Conservation (phyloP, 2,113 vertebrate species). For the Macrotis lagotis region DNA sequence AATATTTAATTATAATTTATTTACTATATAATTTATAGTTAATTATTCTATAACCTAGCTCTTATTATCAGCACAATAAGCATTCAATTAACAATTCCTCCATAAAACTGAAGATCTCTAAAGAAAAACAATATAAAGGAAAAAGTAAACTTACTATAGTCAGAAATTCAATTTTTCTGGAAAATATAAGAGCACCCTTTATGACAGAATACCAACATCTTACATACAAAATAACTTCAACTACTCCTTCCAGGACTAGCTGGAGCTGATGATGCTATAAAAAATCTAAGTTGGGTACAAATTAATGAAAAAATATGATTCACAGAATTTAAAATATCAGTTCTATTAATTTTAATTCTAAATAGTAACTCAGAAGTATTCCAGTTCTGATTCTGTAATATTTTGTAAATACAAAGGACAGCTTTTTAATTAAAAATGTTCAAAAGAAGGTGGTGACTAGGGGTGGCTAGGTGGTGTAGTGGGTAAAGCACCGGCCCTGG, state of each 20-base stretch:
- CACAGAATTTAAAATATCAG: not conserved
- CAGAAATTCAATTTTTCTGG: not conserved
- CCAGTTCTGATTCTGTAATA: not conserved
- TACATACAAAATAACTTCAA: not conserved
- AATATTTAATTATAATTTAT: too few relatives aligned
- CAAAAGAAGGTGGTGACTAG: too few relatives aligned
- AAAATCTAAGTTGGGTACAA: not conserved
- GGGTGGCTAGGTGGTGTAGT: too few relatives aligned
- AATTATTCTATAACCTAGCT: not conserved
- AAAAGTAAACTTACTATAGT: not conserved
- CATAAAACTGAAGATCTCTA: not conserved
- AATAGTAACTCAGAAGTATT: not conserved
- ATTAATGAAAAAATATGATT: not conserved
- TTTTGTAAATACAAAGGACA: not conserved
- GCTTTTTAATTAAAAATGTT: not conserved
- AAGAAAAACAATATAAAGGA: not conserved
- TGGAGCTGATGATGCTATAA: too few relatives aligned
- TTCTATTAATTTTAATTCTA: not conserved
- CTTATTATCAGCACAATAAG: not conserved
- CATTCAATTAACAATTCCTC: not conserved
- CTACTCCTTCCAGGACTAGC: not conserved
- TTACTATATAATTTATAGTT: too few relatives aligned
- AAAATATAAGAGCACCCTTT: not conserved
- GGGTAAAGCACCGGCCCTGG: too few relatives aligned
- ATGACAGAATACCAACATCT: not conserved